Evolutionary conservation across 2,888 invertebrate species (phyloP), one percentile per base, ranked within the genome.

Genomic region (Chymomyza amoena): DNA sequence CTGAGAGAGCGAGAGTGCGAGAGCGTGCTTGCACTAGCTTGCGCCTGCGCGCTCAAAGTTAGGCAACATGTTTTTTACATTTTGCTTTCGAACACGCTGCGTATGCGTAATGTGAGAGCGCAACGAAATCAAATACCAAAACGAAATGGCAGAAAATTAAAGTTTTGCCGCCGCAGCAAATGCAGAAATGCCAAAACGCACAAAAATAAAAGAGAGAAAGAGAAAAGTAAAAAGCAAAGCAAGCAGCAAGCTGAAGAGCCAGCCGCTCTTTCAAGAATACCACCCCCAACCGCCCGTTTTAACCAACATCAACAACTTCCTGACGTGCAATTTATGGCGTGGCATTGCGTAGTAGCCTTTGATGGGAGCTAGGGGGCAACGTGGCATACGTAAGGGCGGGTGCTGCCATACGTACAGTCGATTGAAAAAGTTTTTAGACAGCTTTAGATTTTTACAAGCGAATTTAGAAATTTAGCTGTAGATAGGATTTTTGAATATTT

Each of bases 131-230:
- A 45, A 69, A 68, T 62, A 62, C 65, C 64, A 84, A 81, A 76
- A 64, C 76, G 74, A 75, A 86, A 86, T 75, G 77, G 59, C 75
- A 78, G 73, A 75, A 84, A 79, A 84, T 84, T 82, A 80, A 80
- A 84, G 78, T 82, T 80, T 73, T 61, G 56, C 36, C 25, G 62
- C 68, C 60, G 68, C 63, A 65, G 28, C 74, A 62, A 61, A 39
- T 32, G 16, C 39, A n/a, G 18, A 36, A 61, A 39, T 39, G 39
- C 15, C 61, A 61, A 61, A 61, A 61, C n/a, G 39, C 61, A 61
- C 10, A 60, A 60, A 28, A 57, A 57, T 5, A 59, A 60, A 65
- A 28, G 32, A n/a, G 51, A 54, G 2, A 28, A 32, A 62, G 18
- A 50, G 25, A 54, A 5, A 15, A 25, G 28, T 10, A 57, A 7